A percentile compares a stretch with the other conserved stretches of the same genome.
Conservation (phyloP, 2,797 vertebrate genomes). For the Premnoplex brunnescens region DNA sequence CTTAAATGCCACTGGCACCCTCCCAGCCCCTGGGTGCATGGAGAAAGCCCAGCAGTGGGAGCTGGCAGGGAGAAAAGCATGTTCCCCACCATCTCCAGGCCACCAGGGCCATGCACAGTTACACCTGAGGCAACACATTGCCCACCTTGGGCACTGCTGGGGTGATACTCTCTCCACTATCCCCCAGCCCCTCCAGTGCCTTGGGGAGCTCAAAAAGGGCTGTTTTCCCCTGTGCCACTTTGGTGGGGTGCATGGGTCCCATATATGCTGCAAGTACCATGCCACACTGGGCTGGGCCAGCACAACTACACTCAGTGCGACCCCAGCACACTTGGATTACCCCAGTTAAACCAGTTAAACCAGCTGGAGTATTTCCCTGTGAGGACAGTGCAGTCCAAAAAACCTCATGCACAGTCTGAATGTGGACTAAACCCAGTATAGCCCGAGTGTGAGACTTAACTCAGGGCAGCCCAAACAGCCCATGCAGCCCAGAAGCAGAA, state of each 20-base stretch:
- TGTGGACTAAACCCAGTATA: fast-evolving
- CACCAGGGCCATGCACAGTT: fast-evolving
- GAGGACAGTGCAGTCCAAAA: not conserved
- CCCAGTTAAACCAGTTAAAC: not conserved
- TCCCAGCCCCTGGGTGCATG: fast-evolving
- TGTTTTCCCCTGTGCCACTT: not conserved
- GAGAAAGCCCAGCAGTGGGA: not conserved
- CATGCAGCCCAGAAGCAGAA: not conserved
- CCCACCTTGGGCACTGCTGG: fast-evolving
- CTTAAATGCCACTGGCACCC: not conserved
- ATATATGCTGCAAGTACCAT: not conserved
- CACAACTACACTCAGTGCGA: not conserved
- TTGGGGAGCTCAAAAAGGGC: not conserved
- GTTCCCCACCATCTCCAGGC: not conserved
- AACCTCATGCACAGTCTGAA: fast-evolving
- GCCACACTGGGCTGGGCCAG: not conserved
- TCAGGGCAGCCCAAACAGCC: not conserved
- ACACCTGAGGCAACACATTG: not conserved
- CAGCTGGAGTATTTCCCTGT: not conserved
- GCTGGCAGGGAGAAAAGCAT: not conserved
- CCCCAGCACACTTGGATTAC: not conserved
- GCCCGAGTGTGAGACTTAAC: fast-evolving
- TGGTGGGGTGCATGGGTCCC: fast-evolving
- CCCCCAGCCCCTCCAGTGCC: fast-evolving
- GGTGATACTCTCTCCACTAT: fast-evolving